Evolutionary conservation across 2,888 invertebrate species (phyloP), one percentile per base, ranked within the genome.

Genomic region (Eubasilissa splendida): DNA sequence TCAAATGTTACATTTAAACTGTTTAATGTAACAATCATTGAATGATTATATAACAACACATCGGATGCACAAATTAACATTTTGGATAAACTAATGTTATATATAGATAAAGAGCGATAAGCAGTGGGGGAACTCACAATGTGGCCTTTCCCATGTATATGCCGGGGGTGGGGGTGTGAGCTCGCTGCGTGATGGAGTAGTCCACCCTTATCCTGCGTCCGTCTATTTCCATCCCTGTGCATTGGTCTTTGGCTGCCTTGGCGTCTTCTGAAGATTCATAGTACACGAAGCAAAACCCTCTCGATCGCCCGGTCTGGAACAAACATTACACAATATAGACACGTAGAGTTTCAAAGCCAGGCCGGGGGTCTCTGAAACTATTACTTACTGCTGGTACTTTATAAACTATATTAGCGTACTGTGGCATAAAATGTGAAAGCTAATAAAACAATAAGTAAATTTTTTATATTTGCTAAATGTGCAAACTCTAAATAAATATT

Each of bases 251-350:
- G 8, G 99, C 99, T 79, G 95, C 94, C 87, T 96, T 96, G 0
- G 99, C 97, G 89, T 98, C 97, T 82, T 96, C 95, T 71, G 94
- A 90, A 81, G 93, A 94, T 88, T 96, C 95, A 89, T 95, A 98
- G 90, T 99, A 99, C 70, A 99, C 96, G 91, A 99, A 99, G 85
- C 96, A 96, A 90, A 98, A 99, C n/a, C 98, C 99, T 85, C 98
- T 92, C 0, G 98, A 98, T 78, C 97, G 92, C 7, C 96, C 96
- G 85, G 97, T 97, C 96, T 97, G 88, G 50, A 89, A 89, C 81
- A 84, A 33, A 11, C 0, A 31, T 63, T 31, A 4, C 1, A 22
- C 22, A 22, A 22, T 22, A 22, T 22, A 22, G 22, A 22, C 22
- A 22, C 22, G 22, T 22, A 22, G 22, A 22, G 22, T 22, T 22